phyloP scores from a whole-genome alignment of 2,888 invertebrate species.

The Ectobius pallidus region DNA sequence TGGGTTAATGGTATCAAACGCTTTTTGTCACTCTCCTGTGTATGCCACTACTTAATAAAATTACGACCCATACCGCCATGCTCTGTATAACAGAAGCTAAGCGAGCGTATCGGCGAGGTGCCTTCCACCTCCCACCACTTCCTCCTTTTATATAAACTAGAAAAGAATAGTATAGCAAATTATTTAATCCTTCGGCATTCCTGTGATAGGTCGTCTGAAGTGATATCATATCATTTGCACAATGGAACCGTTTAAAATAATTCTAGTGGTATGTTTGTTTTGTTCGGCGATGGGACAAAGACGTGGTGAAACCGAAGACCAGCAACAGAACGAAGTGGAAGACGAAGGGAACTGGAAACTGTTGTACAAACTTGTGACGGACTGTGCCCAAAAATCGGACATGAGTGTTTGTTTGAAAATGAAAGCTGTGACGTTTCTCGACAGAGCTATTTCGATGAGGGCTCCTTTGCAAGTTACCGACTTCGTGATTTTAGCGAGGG shows the following conservation, averaged over 20 bases:
- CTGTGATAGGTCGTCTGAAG: neutral
- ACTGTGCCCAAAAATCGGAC: constrained; percentile 27
- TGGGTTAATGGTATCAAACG: too few species aligned
- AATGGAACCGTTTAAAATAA: neutral
- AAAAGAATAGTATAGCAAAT: neutral
- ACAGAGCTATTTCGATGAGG: constrained; percentile 28
- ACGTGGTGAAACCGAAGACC: neutral
- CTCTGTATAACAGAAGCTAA: neutral
- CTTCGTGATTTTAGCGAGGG: constrained; percentile 37
- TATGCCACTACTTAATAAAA: neutral
- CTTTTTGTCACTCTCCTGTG: neutral
- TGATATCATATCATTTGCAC: too few species aligned
- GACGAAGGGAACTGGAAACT: constrained; percentile 15
- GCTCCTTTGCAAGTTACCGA: constrained; percentile 36
- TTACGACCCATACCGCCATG: constrained; percentile 7
- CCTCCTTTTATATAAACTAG: neutral
- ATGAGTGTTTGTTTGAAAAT: constrained; percentile 41
- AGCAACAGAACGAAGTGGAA: constrained; percentile 32
- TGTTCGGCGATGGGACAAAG: neutral
- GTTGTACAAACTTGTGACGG: constrained; percentile 20
- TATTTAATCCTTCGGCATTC: neutral
- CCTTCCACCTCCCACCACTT: neutral
- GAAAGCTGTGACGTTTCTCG: constrained; percentile 41
- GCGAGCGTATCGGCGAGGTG: neutral
- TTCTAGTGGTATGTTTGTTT: constrained; percentile 9